Evolutionary conservation across 2,113 vertebrate species (phyloP).

Genomic region (Odontophorus gujanensis): DNA sequence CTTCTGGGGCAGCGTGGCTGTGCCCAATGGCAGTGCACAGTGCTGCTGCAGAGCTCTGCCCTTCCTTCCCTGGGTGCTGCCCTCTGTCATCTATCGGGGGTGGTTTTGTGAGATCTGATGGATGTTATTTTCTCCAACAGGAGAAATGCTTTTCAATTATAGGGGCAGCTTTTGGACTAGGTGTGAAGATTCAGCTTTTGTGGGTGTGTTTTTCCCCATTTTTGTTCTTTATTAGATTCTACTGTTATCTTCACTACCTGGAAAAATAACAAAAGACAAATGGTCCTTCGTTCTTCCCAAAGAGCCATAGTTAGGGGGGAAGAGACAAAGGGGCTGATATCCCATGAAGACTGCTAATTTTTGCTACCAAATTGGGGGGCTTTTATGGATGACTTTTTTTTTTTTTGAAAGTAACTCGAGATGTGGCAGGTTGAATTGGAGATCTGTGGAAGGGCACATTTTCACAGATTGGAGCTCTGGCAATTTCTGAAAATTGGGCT

Average conservation of each 20-base stretch:
- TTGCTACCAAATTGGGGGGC: slow-evolving; percentile 25
- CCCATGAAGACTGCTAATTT: slow-evolving; percentile 51
- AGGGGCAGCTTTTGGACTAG: slow-evolving; percentile 4
- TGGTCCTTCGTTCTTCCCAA: slow-evolving; percentile 5
- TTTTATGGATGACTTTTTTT: slow-evolving; percentile 3
- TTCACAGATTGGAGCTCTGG: slow-evolving; percentile 54
- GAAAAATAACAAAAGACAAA: slow-evolving; percentile 43
- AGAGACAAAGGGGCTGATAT: slow-evolving; percentile 45
- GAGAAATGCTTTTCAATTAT: slow-evolving; percentile 33
- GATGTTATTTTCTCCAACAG: slow-evolving; percentile 6
- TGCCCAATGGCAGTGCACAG: not conserved
- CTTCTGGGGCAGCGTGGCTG: too few relatives aligned
- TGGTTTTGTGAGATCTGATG: not conserved
- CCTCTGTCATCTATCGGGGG: not conserved
- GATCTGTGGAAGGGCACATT: slow-evolving; percentile 50
- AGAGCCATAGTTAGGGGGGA: not conserved
- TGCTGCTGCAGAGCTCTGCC: not conserved
- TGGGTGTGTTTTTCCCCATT: not conserved
- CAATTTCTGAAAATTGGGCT: slow-evolving; percentile 67
- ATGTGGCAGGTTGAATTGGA: slow-evolving; percentile 46
- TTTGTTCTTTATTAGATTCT: slow-evolving; percentile 35
- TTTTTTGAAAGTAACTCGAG: not conserved
- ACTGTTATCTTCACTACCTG: slow-evolving; percentile 49
- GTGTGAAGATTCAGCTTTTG: slow-evolving; percentile 64
- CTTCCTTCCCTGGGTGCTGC: not conserved